Evolutionary conservation across 23 tunicate species (phyloP).

Genomic region (Corella eumyota): DNA sequence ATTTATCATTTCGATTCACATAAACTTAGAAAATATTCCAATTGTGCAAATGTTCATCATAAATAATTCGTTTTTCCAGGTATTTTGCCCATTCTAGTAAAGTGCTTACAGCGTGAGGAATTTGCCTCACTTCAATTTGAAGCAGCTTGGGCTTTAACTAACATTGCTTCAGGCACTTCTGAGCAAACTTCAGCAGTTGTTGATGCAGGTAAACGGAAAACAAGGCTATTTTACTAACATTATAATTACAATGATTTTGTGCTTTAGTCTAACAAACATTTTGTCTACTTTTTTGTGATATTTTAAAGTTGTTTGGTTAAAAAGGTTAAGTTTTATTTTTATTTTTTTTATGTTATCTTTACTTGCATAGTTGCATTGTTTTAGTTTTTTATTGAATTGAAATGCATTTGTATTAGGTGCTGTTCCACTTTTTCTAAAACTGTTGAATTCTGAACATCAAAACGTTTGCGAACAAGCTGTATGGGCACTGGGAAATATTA

Average conservation of each 20-base stretch:
- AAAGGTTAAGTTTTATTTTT: not conserved
- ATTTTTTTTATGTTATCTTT: not conserved
- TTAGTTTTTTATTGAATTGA: not conserved
- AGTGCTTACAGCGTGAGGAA: conserved; percentile 65
- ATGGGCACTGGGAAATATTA: conserved; percentile 98
- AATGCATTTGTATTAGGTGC: conserved; percentile 92
- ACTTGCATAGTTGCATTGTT: no score
- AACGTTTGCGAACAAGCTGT: conserved; percentile 99
- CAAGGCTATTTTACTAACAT: not conserved
- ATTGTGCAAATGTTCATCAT: not conserved
- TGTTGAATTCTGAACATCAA: conserved; percentile 78
- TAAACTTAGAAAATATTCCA: not conserved
- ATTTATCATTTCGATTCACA: no score
- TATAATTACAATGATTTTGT: no score
- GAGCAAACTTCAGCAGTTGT: conserved; percentile 98
- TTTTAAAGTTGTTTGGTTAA: not conserved
- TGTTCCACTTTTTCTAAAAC: conserved; percentile 72
- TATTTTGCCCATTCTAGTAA: conserved; percentile 83
- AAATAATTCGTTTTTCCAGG: conserved; percentile 19
- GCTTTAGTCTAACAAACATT: no score
- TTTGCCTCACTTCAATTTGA: conserved; percentile 86
- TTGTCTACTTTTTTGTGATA: no score
- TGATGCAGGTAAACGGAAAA: conserved; percentile 88
- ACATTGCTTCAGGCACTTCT: conserved; percentile 96
- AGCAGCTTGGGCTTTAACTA: conserved; percentile 99